Evolutionary conservation across 92 coral and sea anemone genomes (phyloP).

Genomic region (Epizoanthus ramosus): DNA sequence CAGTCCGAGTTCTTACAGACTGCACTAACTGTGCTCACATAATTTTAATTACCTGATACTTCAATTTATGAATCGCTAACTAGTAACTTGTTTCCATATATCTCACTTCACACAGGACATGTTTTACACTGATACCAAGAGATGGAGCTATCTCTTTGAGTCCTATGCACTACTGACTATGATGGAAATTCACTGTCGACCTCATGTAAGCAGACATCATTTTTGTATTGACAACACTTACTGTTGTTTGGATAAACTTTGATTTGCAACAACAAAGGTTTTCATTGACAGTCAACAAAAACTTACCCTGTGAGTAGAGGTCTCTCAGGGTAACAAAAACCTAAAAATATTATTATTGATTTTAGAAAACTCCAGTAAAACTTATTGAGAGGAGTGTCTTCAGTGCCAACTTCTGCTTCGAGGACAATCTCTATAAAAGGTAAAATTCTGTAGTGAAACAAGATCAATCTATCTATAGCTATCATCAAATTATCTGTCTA

Average conservation of each 20-base stretch:
- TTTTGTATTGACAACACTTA: background rate
- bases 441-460: conserved; percentile 11
- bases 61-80: background rate
- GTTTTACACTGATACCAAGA: conserved; percentile 83
- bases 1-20: too few species aligned
- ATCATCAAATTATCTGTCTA: too few species aligned
- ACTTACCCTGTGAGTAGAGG: too few species aligned
- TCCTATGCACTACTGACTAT: conserved; percentile 90
- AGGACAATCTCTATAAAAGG: conserved; percentile 92
- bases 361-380: conserved; percentile 81
- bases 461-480: too few species aligned
- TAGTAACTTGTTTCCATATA: background rate
- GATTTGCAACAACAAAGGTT: too few species aligned
- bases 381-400: conserved; percentile 97
- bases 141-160: conserved; percentile 95
- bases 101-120: conserved; percentile 61
- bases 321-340: too few species aligned
- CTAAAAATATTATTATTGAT: background rate
- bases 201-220: conserved; percentile 66
- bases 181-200: conserved; percentile 91
- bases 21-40: too few species aligned
- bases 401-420: conserved; percentile 97
- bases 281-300: too few species aligned
- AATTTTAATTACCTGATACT: background rate
- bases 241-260: too few species aligned